Conservation (phyloP, 2,113 vertebrate species). For the Ceratotherium simum region DNA sequence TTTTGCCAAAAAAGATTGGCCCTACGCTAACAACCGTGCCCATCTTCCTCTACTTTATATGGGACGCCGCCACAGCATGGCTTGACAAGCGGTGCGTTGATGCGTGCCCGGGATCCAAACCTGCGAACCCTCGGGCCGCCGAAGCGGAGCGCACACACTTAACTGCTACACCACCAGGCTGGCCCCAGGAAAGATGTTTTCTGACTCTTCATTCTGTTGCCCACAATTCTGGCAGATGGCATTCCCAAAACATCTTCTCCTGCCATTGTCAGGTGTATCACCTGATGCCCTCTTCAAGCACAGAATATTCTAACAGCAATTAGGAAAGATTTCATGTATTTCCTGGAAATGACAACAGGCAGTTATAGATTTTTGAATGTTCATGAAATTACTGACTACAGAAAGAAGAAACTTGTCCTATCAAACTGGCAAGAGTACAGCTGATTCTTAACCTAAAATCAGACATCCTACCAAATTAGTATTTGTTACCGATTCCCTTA, state of each 20-base stretch:
- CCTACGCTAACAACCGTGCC: too few species aligned
- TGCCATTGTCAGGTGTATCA: slow-evolving; percentile 65
- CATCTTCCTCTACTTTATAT: too few species aligned
- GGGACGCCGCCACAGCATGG: too few species aligned
- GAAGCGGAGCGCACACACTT: too few species aligned
- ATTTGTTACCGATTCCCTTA: neutral
- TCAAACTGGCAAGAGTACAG: slow-evolving; percentile 24
- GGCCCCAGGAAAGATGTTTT: slow-evolving; percentile 57
- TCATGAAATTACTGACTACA: slow-evolving; percentile 32
- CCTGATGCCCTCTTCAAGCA: slow-evolving; percentile 69
- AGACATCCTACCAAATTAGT: slow-evolving; percentile 16
- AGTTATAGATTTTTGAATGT: slow-evolving; percentile 63
- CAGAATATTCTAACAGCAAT: slow-evolving; percentile 66
- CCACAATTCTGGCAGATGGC: slow-evolving; percentile 64
- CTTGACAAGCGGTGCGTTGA: too few species aligned
- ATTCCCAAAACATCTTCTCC: slow-evolving; percentile 63
- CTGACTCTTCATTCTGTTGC: slow-evolving; percentile 65
- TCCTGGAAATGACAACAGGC: slow-evolving; percentile 68
- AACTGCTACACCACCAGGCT: too few species aligned
- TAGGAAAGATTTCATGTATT: slow-evolving; percentile 61
- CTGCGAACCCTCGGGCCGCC: too few species aligned
- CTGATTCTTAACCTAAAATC: slow-evolving; percentile 54
- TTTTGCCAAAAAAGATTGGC: too few species aligned
- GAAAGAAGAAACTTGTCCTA: slow-evolving; percentile 58
- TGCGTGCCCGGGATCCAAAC: too few species aligned